Evolutionary conservation across 1,140 invertebrate genomes (phyloP).

Genomic region (Lethrus apterus): DNA sequence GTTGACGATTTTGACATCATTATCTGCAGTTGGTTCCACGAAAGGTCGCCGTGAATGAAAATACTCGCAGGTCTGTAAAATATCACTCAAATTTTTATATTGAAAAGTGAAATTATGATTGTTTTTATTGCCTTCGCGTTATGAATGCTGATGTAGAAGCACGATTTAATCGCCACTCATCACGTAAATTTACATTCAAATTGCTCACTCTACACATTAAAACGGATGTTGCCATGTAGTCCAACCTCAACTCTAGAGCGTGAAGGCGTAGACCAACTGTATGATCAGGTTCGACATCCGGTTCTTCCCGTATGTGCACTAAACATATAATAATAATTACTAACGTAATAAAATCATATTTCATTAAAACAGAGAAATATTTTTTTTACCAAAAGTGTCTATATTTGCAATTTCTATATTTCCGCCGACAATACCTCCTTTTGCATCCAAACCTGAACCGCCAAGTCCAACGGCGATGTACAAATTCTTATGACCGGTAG

Average conservation of each 20-base stretch:
- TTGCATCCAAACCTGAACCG: slow-evolving; percentile 86
- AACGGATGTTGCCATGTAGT: slow-evolving; percentile 95
- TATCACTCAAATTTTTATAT: too few species aligned
- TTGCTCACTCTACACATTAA: slow-evolving; percentile 83
- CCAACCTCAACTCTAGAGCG: slow-evolving; percentile 80
- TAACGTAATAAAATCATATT: not conserved
- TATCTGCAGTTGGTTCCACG: slow-evolving; percentile 92
- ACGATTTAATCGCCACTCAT: slow-evolving; percentile 66
- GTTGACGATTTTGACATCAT: slow-evolving; percentile 96
- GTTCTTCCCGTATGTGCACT: slow-evolving; percentile 85
- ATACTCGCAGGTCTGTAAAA: slow-evolving; percentile 73
- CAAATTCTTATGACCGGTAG: slow-evolving; percentile 89
- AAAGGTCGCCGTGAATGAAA: slow-evolving; percentile 85
- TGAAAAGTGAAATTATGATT: not conserved
- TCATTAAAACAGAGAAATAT: not conserved
- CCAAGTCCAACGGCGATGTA: slow-evolving; percentile 81
- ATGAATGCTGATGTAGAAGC: slow-evolving; percentile 44
- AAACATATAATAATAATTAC: slow-evolving; percentile 21
- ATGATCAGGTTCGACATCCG: slow-evolving; percentile 83
- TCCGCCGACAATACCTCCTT: slow-evolving; percentile 93
- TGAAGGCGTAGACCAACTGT: slow-evolving; percentile 75
- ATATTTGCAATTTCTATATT: slow-evolving; percentile 86
- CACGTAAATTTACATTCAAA: slow-evolving; percentile 68
- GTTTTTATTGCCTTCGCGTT: slow-evolving; percentile 46
- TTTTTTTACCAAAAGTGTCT: slow-evolving; percentile 68